Base-by-base conservation (phyloP, 2,113 vertebrate species). In the Tilapia sparmanii region DNA sequence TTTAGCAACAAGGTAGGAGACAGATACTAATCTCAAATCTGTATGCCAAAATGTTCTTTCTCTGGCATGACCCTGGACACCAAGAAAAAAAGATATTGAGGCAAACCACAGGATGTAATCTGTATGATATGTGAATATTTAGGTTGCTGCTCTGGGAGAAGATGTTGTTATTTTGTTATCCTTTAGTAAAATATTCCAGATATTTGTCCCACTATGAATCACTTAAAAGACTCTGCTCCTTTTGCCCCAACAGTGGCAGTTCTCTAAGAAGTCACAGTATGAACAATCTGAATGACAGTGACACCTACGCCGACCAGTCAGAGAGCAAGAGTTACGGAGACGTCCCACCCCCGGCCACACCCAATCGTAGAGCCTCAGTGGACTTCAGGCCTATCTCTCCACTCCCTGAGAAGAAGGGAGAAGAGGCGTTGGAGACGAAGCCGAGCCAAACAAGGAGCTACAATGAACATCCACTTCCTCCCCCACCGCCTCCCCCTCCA, bases 201-300 rank as follows among this genome's bases (percentile, higher is more conserved):
- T 83, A 9, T 78, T 45, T 55, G 3, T 38, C 10, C 5, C 47
- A 9, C 19, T 12, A 78, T 13, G 45, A 15, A 6, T 73, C n/a
- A 33, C 73, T 52, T 19, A 73, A n/a, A 68, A 57, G 12, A 40
- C 8, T 76, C 9, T 85, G 8, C 10, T 5, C 73, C 16, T 47
- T 89, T 85, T 8, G 87, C 61, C 93, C 86, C 87, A 91, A 97
- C 93, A 98, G 97, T 86, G 92, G 95, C 18, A 95, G 93, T 42
- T 96, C 97, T 0, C 90, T 98, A 50, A 93, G 97, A 83, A 97
- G 97, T 93, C 97, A 97, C 93, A 98, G 98, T 55, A 95, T 97
- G 80, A 97, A 97, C 88, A 97, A 98, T 92, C 96, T 98, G 78
- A 91, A 98, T 88, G 97, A 97, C 35, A 93, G 81, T 4, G 92